phyloP scores from a whole-genome alignment of 1,140 invertebrate species.

The Drosophila pseudoobscura region DNA sequence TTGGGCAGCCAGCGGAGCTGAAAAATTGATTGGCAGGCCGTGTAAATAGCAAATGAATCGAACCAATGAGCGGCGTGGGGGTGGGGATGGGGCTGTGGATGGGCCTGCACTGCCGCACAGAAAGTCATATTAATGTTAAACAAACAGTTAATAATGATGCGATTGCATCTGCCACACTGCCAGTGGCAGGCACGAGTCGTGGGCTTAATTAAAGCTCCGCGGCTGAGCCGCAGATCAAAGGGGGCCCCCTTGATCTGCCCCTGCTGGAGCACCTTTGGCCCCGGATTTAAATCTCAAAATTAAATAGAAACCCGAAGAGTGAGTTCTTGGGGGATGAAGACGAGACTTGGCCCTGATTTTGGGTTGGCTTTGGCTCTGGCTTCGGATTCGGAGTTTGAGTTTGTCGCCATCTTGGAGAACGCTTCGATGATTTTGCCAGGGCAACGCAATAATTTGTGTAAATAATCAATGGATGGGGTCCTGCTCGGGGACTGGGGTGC shows the following conservation, averaged over 20 bases:
- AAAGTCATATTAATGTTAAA: slow-evolving; percentile 23
- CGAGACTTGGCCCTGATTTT: slow-evolving; percentile 45
- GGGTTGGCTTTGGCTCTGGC: slow-evolving; percentile 10
- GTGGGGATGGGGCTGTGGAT: too few relatives aligned
- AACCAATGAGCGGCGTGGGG: slow-evolving; percentile 11
- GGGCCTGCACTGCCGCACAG: slow-evolving; percentile 2
- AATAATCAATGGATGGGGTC: slow-evolving; percentile 51
- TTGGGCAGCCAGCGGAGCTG: slow-evolving; percentile 43
- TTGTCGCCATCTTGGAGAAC: slow-evolving; percentile 53
- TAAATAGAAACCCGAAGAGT: slow-evolving; percentile 24
- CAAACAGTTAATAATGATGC: slow-evolving; percentile 10
- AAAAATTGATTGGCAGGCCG: slow-evolving; percentile 53
- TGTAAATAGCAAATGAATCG: slow-evolving; percentile 47
- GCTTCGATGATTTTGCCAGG: slow-evolving; percentile 51
- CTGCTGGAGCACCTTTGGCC: slow-evolving; percentile 21
- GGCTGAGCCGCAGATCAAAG: slow-evolving; percentile 2
- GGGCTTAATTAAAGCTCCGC: too few relatives aligned
- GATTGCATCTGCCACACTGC: neutral
- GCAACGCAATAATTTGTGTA: slow-evolving; percentile 66
- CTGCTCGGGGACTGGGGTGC: slow-evolving; percentile 5
- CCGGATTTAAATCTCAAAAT: slow-evolving; percentile 44
- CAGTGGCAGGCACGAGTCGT: neutral
- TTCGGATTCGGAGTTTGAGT: slow-evolving; percentile 30
- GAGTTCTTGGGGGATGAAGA: slow-evolving; percentile 16
- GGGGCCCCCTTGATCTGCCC: neutral